Conservation (phyloP, 2,888 invertebrate species). For the Aporophyla nigra region DNA sequence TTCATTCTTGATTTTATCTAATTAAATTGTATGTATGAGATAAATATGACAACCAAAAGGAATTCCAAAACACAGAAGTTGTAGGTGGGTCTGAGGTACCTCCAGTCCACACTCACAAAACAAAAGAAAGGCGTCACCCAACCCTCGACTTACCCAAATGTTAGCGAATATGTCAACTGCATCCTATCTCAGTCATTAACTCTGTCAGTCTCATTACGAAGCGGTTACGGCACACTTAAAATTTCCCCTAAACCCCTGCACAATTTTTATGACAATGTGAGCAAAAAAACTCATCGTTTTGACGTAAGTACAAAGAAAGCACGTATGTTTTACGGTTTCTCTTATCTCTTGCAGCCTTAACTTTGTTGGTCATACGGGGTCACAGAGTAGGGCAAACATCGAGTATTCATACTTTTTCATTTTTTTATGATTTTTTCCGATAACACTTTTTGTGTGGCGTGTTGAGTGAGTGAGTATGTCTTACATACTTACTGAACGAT, state of each 20-base stretch:
- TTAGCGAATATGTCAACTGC: constrained; percentile 56
- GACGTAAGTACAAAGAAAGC: constrained; percentile 77
- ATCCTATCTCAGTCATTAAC: constrained; percentile 54
- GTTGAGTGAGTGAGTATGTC: neutral
- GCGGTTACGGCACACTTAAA: constrained; percentile 32
- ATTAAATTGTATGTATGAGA: neutral
- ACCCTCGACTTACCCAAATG: constrained; percentile 17
- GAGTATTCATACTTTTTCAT: constrained; percentile 6
- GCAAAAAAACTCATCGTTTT: constrained; percentile 70
- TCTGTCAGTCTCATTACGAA: constrained; percentile 47
- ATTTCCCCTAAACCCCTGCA: constrained; percentile 39
- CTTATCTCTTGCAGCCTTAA: constrained; percentile 77
- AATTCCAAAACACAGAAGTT: neutral
- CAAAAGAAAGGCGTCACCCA: constrained; percentile 24
- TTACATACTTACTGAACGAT: neutral
- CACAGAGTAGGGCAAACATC: constrained; percentile 36
- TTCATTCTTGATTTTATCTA: neutral
- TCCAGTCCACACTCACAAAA: constrained; percentile 1
- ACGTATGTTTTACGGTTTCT: constrained; percentile 78
- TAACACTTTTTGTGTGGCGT: neutral
- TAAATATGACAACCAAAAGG: neutral
- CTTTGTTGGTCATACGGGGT: constrained; percentile 80
- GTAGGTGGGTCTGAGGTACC: neutral
- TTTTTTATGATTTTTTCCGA: neutral
- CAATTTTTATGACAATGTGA: constrained; percentile 44